Evolutionary conservation across 2,888 invertebrate species (phyloP).

Genomic region (Geotrupes spiniger): DNA sequence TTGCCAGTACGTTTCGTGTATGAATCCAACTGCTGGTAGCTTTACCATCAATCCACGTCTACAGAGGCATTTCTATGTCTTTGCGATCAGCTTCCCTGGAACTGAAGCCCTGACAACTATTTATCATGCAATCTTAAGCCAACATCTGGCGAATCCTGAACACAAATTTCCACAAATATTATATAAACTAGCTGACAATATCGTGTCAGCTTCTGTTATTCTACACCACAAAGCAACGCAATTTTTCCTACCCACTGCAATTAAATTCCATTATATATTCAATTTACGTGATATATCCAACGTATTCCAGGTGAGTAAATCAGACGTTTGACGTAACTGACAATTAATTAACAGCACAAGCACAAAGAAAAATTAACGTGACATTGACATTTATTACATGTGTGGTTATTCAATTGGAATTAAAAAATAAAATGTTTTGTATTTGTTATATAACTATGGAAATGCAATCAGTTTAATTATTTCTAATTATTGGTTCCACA

Average conservation of each 20-base stretch:
- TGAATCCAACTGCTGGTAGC: conserved; percentile 98
- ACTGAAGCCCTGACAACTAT: conserved; percentile 82
- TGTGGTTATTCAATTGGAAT: too few relatives aligned
- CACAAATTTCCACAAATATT: conserved; percentile 73
- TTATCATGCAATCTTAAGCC: conserved; percentile 83
- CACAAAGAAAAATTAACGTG: too few relatives aligned
- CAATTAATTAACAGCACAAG: too few relatives aligned
- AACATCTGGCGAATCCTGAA: conserved; percentile 80
- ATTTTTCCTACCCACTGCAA: conserved; percentile 90
- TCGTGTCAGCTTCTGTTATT: conserved; percentile 79
- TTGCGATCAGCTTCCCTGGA: conserved; percentile 77
- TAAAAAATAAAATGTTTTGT: too few relatives aligned
- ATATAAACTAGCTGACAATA: conserved; percentile 65
- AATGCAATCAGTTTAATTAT: too few relatives aligned
- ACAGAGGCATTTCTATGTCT: conserved; percentile 86
- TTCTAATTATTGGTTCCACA: too few relatives aligned
- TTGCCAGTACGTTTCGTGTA: conserved; percentile 94
- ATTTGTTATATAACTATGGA: too few relatives aligned
- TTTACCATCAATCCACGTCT: conserved; percentile 94
- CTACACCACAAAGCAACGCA: conserved; percentile 84
- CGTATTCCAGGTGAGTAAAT: conserved; percentile 75
- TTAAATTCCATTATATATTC: conserved; percentile 96
- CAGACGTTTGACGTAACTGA: too few relatives aligned
- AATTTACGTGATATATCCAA: conserved; percentile 93
- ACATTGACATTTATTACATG: too few relatives aligned